Conservation (phyloP, 2,888 invertebrate species). For the Hermaeophaga mercurialis region DNA sequence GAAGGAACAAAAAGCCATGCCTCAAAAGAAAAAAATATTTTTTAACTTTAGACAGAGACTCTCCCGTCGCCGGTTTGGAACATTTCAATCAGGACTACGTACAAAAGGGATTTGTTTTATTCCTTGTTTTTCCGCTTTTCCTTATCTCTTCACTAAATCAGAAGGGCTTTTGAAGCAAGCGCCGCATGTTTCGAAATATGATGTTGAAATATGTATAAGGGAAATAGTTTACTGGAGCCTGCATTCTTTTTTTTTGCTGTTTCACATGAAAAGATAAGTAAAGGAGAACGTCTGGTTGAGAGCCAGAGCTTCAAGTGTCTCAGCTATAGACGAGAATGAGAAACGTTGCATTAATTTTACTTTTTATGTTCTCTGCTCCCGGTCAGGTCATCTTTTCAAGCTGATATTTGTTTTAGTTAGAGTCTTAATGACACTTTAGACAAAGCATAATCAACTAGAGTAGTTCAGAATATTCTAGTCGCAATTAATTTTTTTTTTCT, state of each 20-base stretch:
- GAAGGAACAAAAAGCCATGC: slow-evolving; percentile 3
- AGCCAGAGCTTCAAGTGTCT: slow-evolving; percentile 20
- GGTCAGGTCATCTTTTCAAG: slow-evolving; percentile 5
- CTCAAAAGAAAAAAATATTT: slow-evolving; percentile 20
- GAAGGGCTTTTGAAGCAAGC: slow-evolving; percentile 31
- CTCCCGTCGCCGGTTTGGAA: slow-evolving; percentile 24
- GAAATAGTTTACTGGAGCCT: slow-evolving; percentile 32
- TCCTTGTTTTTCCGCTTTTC: slow-evolving; percentile 32
- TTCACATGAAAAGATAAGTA: slow-evolving; percentile 28
- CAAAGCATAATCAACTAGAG: neutral
- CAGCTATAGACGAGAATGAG: slow-evolving; percentile 11
- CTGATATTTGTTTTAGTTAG: neutral
- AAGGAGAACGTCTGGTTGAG: slow-evolving; percentile 24
- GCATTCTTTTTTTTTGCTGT: slow-evolving; percentile 26
- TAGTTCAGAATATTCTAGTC: no score
- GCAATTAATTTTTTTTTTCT: no score
- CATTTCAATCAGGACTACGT: slow-evolving; percentile 32
- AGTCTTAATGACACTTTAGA: neutral
- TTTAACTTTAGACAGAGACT: slow-evolving; percentile 22
- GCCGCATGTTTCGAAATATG: slow-evolving; percentile 33
- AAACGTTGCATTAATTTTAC: slow-evolving; percentile 23
- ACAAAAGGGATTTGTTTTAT: slow-evolving; percentile 36
- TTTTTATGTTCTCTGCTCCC: slow-evolving; percentile 1
- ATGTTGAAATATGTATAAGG: slow-evolving; percentile 34
- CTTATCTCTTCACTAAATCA: slow-evolving; percentile 34